Base-by-base conservation (phyloP, 1,140 invertebrate genomes). In the Orius insidiosus region DNA sequence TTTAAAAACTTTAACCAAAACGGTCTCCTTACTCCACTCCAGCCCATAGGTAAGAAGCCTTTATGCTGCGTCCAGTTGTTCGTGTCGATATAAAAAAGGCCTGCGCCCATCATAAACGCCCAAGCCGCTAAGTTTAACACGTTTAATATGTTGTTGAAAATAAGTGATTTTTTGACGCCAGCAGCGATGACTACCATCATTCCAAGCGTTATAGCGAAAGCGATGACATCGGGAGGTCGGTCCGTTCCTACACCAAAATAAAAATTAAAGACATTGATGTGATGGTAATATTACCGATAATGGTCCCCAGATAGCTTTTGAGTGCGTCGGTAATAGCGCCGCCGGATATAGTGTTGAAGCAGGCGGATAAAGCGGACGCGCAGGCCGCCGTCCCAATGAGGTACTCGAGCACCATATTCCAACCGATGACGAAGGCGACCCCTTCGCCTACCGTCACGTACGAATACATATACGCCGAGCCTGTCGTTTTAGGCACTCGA, bases 101-200 rank as follows among this genome's bases (percentile, higher is more conserved):
- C 86, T 10, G 85, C 83, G 2, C 75, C 67, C 75, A 93, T 85
- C 13, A 93, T 78, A 65, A 94, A 89, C 14, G 90, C 78, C 83
- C 86, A 92, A 0, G 84, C 77, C 3, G 75, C 71, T 19, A 90
- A 68, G 59, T 92, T 94, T 58, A 93, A 75, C 14, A 76, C 74
- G 61, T 92, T 93, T 16, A 94, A 69, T 14, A 88, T 65, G 60
- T 93, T 90, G 67, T 88, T 93, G 66, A 92, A 90, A 49, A 86
- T 72, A 39, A 92, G 68, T 0, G 86, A 92, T 60, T 92, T 90
- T 63, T 83, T 85, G 30, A 90, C 86, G 5, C 88, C 88, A n/a
- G 84, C 80, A 8, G 83, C 82, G 60, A 94, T 69, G 30, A 93
- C 67, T 48, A 82, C 55, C 62, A 81, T 92, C 85, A 95, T 90